A percentile compares a stretch with the other conserved stretches of the same genome.
phyloP scores from a whole-genome alignment of 2,888 invertebrate genomes.

The Eristalinus aeneus region DNA sequence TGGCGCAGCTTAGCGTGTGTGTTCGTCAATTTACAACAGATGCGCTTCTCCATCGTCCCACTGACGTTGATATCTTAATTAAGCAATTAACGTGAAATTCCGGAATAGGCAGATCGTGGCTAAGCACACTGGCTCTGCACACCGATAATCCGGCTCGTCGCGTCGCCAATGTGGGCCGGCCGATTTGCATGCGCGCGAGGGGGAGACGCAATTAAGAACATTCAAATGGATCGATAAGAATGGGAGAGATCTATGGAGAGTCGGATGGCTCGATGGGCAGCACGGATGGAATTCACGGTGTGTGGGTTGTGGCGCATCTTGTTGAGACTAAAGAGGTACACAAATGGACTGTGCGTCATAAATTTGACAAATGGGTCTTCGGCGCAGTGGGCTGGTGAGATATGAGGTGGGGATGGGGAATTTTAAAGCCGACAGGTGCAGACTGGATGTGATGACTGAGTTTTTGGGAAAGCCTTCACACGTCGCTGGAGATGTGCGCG shows the following conservation, averaged over 20 bases:
- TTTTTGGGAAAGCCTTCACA: not conserved
- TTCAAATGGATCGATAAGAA: slow-evolving; percentile 44
- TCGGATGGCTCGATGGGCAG: not conserved
- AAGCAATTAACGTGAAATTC: slow-evolving; percentile 16
- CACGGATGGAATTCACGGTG: slow-evolving; percentile 2
- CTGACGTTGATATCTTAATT: slow-evolving; percentile 56
- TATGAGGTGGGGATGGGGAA: slow-evolving; percentile 19
- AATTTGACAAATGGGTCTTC: slow-evolving; percentile 14
- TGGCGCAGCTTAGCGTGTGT: slow-evolving; percentile 6
- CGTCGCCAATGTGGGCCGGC: not conserved
- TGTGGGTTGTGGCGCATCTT: slow-evolving; percentile 34
- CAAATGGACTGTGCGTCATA: slow-evolving; percentile 36
- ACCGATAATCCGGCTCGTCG: not conserved
- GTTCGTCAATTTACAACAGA: slow-evolving; percentile 41
- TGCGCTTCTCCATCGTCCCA: slow-evolving; percentile 8
- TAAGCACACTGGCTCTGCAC: slow-evolving; percentile 34
- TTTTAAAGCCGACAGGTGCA: slow-evolving; percentile 21
- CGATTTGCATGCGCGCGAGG: slow-evolving; percentile 20
- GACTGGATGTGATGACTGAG: not conserved
- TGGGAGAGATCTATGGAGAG: slow-evolving; percentile 21
- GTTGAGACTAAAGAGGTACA: slow-evolving; percentile 22
- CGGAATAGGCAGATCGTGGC: slow-evolving; percentile 19
- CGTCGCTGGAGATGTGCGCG: not conserved
- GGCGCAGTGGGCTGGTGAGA: not conserved
- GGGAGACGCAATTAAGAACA: slow-evolving; percentile 28